Evolutionary conservation across 2,888 invertebrate species (phyloP).

Genomic region (Cantharis lateralis): DNA sequence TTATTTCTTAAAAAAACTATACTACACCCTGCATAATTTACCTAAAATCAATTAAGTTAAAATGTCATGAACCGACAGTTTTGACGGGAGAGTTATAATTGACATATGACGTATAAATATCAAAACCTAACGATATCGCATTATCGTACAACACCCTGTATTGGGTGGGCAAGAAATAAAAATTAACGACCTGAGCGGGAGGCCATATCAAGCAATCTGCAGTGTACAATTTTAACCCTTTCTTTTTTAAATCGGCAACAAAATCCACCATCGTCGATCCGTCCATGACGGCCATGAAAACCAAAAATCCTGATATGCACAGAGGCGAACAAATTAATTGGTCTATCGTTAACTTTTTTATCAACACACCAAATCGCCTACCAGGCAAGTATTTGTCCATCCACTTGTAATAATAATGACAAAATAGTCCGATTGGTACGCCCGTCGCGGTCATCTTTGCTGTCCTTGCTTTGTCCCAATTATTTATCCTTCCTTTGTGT

Average conservation of each 20-base stretch:
- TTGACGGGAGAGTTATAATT: conserved; percentile 60
- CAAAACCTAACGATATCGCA: conserved; percentile 82
- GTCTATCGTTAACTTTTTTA: conserved; percentile 81
- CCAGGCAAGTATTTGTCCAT: conserved; percentile 77
- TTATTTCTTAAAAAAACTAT: background rate
- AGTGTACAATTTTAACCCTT: conserved; percentile 77
- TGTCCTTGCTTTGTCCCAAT: conserved; percentile 67
- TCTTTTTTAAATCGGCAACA: conserved; percentile 69
- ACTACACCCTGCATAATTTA: background rate
- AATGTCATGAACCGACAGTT: background rate
- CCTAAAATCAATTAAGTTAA: no score
- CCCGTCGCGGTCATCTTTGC: conserved; percentile 80
- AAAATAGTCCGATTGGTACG: conserved; percentile 74
- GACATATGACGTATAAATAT: conserved; percentile 82
- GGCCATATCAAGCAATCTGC: conserved; percentile 95
- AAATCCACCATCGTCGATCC: conserved; percentile 64
- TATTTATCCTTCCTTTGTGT: conserved; percentile 59
- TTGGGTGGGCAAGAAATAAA: conserved; percentile 80
- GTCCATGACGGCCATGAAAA: conserved; percentile 76
- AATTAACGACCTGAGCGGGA: conserved; percentile 90
- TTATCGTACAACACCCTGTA: conserved; percentile 89
- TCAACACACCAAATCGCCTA: conserved; percentile 64
- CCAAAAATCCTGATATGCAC: conserved; percentile 76
- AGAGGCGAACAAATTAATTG: conserved; percentile 85
- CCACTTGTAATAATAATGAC: conserved; percentile 85